These are phyloP conservation scores for Melieria picta DNA, from an alignment of 2,888 invertebrate genomes.

Conservation along the genomic window DNA sequence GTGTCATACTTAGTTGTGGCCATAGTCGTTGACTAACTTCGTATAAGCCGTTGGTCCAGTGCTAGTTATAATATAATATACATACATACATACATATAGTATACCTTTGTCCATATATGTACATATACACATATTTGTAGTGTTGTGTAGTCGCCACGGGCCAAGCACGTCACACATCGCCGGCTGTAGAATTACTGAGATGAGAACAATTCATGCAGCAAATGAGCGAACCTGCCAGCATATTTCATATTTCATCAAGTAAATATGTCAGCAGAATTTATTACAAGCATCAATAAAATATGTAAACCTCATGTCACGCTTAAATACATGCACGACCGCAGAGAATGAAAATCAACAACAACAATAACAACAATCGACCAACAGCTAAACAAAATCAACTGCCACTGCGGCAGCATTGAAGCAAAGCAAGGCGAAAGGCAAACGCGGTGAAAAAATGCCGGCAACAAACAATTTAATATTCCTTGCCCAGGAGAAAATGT, in stretches of 20 bases:
- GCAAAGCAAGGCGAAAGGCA: background rate
- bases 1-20: too few species aligned
- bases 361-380: too few species aligned
- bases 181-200: slow-evolving; percentile 10
- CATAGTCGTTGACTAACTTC: too few species aligned
- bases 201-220: slow-evolving; percentile 1
- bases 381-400: background rate
- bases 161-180: background rate
- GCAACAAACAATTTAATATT: background rate
- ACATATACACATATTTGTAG: too few species aligned
- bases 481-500: slow-evolving; percentile 2
- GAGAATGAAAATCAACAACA: background rate
- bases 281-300: slow-evolving; percentile 29
- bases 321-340: too few species aligned
- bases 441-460: slow-evolving; percentile 12
- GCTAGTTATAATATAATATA: background rate
- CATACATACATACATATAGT: background rate
- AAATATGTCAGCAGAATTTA: slow-evolving; percentile 31
- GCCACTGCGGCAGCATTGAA: background rate
- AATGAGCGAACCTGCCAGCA: background rate
- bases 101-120: background rate
- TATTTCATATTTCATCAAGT: slow-evolving; percentile 27
- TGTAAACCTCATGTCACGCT: background rate
- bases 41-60: background rate
- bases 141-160: too few species aligned